Base-by-base conservation (phyloP, 30 jellyfish, hydroid and myxozoan species). In the Pelagia noctiluca region DNA sequence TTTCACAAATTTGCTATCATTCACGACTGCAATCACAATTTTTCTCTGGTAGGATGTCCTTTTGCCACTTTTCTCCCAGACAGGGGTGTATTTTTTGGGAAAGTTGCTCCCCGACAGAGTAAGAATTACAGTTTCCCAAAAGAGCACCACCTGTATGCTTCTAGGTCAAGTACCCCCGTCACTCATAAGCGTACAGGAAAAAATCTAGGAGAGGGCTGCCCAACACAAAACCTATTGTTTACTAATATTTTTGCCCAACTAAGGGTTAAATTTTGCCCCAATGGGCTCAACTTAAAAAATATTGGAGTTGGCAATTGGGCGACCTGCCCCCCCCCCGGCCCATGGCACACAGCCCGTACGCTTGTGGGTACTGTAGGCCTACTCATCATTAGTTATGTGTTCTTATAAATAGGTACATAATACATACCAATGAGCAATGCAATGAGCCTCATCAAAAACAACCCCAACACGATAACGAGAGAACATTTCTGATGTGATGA, bases 271-370 rank as follows among this genome's bases (percentile, higher is more conserved):
- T 16, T 42, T 42, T 42, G 16, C 57, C 57, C 16, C 12, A 42
- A 42, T 42, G 57, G 57, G 57, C 57, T 42, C 57, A 42, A 42
- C 16, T 42, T 42, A 5, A 8, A 8, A 42, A 42, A n/a, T n/a
- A n/a, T n/a, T n/a, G n/a, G n/a, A 8, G 57, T 42, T 42, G 8
- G 8, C 12, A 42, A 42, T 42, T 42, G 16, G 57, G 16, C 57
- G 57, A 42, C 57, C 57, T 42, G 57, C 57, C 57, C 57, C 57
- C 57, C 57, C 57, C 57, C 12, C 57, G 16, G 57, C 57, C 57
- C 57, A 16, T 16, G 16, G 12, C 57, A 42, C 12, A 42, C 57
- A 42, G 57, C 57, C 12, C 57, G 57, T n/a, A n/a, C n/a, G n/a
- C n/a, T n/a, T n/a, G n/a, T n/a, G n/a, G n/a, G n/a, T n/a, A n/a